Evolutionary conservation across 2,113 vertebrate genomes (phyloP).

Genomic region (Damaliscus lunatus): DNA sequence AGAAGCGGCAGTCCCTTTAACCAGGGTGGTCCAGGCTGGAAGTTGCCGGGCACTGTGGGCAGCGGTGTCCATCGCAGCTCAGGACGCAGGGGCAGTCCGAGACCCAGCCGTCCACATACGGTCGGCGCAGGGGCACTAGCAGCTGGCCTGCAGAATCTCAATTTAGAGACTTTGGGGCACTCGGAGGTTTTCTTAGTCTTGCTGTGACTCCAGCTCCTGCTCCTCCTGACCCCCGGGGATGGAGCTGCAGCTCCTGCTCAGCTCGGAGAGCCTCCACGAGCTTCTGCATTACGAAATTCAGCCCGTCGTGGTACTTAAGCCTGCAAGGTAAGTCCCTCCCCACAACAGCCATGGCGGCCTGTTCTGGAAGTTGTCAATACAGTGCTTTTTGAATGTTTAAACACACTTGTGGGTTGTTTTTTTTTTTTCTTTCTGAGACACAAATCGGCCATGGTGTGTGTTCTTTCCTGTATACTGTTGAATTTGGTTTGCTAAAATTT

Average conservation of each 20-base stretch:
- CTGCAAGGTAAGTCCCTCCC: not conserved
- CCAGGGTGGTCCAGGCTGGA: constrained; percentile 89
- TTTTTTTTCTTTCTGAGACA: not conserved
- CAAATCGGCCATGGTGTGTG: not conserved
- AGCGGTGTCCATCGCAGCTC: constrained; percentile 90
- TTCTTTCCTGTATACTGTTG: not conserved
- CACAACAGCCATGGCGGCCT: not conserved
- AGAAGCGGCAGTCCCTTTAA: constrained; percentile 87
- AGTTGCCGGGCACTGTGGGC: constrained; percentile 88
- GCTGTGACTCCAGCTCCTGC: not conserved
- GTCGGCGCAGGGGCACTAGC: constrained; percentile 86
- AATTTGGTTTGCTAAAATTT: not conserved
- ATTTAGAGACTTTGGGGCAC: constrained; percentile 70
- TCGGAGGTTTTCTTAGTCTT: not conserved
- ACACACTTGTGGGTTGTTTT: too few species aligned
- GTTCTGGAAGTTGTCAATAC: not conserved
- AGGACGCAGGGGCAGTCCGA: constrained; percentile 87
- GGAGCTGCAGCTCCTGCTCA: not conserved
- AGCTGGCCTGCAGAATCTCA: constrained; percentile 87
- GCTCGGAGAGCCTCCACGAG: not conserved
- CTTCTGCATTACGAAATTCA: not conserved
- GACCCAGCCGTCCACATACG: constrained; percentile 83
- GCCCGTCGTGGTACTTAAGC: not conserved
- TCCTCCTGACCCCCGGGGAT: not conserved
- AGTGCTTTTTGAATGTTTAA: not conserved